Evolutionary conservation across 2,113 vertebrate genomes (phyloP).

Genomic region (Cyprinodon brontotheroides): DNA sequence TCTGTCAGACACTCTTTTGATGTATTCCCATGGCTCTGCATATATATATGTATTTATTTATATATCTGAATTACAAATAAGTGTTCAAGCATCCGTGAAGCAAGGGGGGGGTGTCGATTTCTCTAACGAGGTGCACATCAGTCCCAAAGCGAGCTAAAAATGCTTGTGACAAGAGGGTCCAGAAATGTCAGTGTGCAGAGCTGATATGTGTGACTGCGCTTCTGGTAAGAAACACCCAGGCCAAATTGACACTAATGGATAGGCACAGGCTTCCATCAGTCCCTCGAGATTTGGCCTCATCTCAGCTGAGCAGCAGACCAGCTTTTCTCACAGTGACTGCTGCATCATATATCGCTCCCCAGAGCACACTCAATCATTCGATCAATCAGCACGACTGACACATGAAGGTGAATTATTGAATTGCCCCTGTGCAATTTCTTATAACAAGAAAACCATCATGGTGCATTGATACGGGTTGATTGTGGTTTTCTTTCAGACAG

Average conservation of each 20-base stretch:
- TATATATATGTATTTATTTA: neutral
- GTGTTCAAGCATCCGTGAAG: constrained; percentile 45
- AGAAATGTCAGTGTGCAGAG: constrained; percentile 39
- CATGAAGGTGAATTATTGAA: constrained; percentile 27
- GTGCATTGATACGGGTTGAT: neutral
- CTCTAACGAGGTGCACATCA: constrained; percentile 65
- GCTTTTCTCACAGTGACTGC: constrained; percentile 35
- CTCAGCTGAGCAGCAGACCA: constrained; percentile 52
- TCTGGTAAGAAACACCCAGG: constrained; percentile 52
- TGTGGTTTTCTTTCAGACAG: neutral
- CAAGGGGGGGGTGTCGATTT: constrained; percentile 15
- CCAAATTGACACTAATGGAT: constrained; percentile 68
- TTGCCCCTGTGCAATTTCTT: constrained; percentile 10
- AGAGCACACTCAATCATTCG: constrained; percentile 46
- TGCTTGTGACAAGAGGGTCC: constrained; percentile 55
- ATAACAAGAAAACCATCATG: constrained; percentile 21
- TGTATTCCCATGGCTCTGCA: constrained; percentile 32
- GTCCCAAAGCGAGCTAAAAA: constrained; percentile 60
- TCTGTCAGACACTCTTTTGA: constrained; percentile 28
- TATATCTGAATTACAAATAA: constrained; percentile 44
- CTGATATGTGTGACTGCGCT: constrained; percentile 37
- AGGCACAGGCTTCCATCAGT: constrained; percentile 50
- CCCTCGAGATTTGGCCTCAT: constrained; percentile 49
- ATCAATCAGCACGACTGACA: constrained; percentile 44
- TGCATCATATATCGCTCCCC: constrained; percentile 40